phyloP scores from a whole-genome alignment of 2,888 invertebrate species.

The Catonia carolina region DNA sequence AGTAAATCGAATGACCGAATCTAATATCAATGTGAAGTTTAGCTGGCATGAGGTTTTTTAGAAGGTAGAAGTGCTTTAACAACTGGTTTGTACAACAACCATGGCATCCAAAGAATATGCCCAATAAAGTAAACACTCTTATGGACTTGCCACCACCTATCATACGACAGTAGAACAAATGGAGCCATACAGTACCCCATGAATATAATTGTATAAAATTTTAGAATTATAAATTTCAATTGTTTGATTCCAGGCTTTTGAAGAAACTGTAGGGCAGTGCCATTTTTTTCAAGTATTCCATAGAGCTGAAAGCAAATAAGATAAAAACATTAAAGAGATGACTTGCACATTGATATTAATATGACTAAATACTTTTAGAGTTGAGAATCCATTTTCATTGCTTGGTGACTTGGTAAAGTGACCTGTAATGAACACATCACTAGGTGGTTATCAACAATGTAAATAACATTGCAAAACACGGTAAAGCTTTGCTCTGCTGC shows the following conservation, averaged over 20 bases:
- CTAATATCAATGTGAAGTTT: background rate
- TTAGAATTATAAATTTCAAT: constrained; percentile 53
- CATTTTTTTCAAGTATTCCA: constrained; percentile 47
- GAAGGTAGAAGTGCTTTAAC: constrained; percentile 39
- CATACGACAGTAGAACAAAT: constrained; percentile 62
- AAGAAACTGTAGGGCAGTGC: constrained; percentile 46
- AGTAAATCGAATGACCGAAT: too few species aligned
- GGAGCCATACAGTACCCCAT: constrained; percentile 79
- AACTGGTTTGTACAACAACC: constrained; percentile 49
- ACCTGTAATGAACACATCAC: too few species aligned
- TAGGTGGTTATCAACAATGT: too few species aligned
- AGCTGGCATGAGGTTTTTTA: constrained; percentile 19
- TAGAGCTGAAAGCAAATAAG: constrained; percentile 23
- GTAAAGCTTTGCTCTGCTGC: too few species aligned
- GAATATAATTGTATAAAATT: constrained; percentile 67
- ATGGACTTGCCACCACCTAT: constrained; percentile 61
- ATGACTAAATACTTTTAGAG: too few species aligned
- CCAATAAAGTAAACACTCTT: constrained; percentile 61
- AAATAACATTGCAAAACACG: too few species aligned
- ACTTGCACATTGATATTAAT: too few species aligned
- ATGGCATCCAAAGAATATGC: constrained; percentile 58
- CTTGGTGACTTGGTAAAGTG: too few species aligned
- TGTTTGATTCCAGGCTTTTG: constrained; percentile 42
- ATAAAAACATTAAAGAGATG: too few species aligned
- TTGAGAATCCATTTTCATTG: too few species aligned